Evolutionary conservation across 2,797 vertebrate species (phyloP).

Genomic region (Antrozous pallidus): DNA sequence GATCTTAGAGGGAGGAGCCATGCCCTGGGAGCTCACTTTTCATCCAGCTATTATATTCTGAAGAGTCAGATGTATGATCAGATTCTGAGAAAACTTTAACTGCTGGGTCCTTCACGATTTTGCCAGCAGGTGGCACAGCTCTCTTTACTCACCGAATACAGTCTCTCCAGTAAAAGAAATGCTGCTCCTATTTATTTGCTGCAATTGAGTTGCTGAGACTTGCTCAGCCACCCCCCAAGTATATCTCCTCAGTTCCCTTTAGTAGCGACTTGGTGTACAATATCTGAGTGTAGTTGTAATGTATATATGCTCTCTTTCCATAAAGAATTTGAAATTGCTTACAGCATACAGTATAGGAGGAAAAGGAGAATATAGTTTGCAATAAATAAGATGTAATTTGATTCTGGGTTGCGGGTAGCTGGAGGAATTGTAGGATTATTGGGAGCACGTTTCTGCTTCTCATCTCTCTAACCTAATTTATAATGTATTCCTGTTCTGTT

Average conservation of each 20-base stretch:
- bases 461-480: background rate
- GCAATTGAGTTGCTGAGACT: background rate
- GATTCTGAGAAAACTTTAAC: background rate
- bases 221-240: background rate
- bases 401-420: background rate
- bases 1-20: background rate
- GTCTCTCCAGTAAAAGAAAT: background rate
- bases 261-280: background rate
- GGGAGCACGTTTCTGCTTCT: background rate
- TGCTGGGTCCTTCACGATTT: conserved; percentile 1
- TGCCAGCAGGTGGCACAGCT: conserved; percentile 68
- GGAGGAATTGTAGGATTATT: background rate
- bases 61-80: background rate
- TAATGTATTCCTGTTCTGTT: background rate
- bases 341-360: background rate
- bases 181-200: background rate
- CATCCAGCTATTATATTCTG: background rate
- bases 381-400: background rate
- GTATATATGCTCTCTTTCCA: background rate
- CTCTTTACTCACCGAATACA: background rate
- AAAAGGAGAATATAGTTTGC: background rate
- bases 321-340: background rate
- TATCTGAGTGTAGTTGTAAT: background rate
- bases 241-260: background rate
- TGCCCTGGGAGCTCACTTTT: background rate